Evolutionary conservation across 1,140 invertebrate genomes (phyloP), one percentile per base, ranked within the genome.

Genomic region (Caerostris darwini): DNA sequence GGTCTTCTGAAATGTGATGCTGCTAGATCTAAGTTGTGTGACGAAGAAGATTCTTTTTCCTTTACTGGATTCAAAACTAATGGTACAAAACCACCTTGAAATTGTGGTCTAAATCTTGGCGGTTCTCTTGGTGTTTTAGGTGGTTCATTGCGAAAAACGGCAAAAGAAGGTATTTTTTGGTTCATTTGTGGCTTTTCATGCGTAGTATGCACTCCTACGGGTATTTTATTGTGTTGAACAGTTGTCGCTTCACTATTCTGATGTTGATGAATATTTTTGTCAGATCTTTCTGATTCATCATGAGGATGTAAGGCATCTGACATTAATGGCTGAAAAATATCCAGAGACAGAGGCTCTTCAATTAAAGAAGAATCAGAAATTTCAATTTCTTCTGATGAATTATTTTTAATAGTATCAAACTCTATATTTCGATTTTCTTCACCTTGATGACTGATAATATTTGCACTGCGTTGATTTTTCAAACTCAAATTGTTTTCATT

Each of bases 231-330:
- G 14, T 83, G 56, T 14, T 19, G 19, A 57, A 56, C 54, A 50
- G 61, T 71, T 7, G 7, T n/a, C 4, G 34, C n/a, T 69, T 59
- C 58, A 10, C 58, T 53, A 64, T 83, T 57, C 5, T 83, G 57
- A 34, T 81, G 56, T 10, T 92, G 59, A 17, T 77, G 17, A 69
- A 94, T 10, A 81, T 88, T 81, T 81, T 54, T 94, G 53, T 94
- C 92, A n/a, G 92, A 94, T 82, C 92, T 88, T 82, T 94, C 92
- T 3, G 92, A 94, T 94, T 94, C 92, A 67, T 94, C 92, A 64
- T 94, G 86, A 54, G 92, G 92, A 81, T 88, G 71, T 54, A 61
- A 14, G 61, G 77, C 61, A 14, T 90, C 57, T 59, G n/a, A 19
- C 8, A 50, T 12, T 50, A 77, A 50, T 8, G 71, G 71, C 71